Base-by-base conservation (phyloP, 2,113 vertebrate species). In the Furnarius figulus region DNA sequence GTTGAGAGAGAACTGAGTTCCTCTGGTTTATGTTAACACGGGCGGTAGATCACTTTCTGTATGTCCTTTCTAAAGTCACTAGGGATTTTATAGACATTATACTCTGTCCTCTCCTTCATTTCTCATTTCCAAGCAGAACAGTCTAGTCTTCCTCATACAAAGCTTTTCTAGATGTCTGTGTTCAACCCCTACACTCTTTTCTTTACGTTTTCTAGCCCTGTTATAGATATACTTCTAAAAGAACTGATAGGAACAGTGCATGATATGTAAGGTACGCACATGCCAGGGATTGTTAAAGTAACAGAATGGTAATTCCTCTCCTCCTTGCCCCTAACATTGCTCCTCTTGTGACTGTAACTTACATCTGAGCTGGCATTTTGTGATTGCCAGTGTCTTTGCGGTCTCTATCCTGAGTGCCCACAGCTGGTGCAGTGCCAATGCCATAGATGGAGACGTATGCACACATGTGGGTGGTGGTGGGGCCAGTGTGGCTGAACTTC, bases 391-490 rank as follows among this genome's bases (percentile, higher is more conserved):
- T 27, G 30, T 72, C 44, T 18, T 17, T 53, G 55, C 50, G 42
- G 42, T 65, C 56, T 77, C 33, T 3, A 24, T 21, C 77, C 24
- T 4, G n/a, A 24, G 46, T 47, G 30, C 8, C 58, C 30, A 3
- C 33, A 27, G 20, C 49, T 52, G 49, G 33, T 24, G 33, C 30
- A 12, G 39, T 31, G 20, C 39, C 2, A 6, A n/a, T 27, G 14
- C 52, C 3, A 5, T 5, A 49, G 76, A 27, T 9, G 17, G 49
- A n/a, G 28, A 35, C 23, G 44, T 46, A 2, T 46, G 50, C 50
- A 14, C 2, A 0, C 2, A 1, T 1, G 2, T 15, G 58, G 15
- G 31, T 4, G 8, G 12, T 12, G 28, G 35, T 14, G 71, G 71
- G 25, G 7, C 21, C 2, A 3, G 30, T 0, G 0, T 12, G 22